These are phyloP conservation scores for Pteria penguin DNA, from an alignment of 2,888 invertebrate species.

Conservation along the genomic window DNA sequence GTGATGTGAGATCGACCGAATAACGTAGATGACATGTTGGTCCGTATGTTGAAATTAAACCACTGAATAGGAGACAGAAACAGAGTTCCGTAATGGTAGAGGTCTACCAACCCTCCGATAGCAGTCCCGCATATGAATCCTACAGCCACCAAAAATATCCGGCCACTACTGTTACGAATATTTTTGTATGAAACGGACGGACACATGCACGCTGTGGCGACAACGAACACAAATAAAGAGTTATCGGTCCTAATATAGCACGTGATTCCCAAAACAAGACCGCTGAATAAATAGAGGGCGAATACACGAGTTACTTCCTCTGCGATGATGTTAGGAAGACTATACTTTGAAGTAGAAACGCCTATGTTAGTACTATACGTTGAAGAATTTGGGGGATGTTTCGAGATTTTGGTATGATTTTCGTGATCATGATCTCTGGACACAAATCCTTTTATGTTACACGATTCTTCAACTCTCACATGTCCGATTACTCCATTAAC, in stretches of 20 bases:
- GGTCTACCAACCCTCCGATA: constrained; percentile 61
- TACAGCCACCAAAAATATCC: background rate
- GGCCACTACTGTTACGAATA: background rate
- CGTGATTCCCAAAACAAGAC: constrained; percentile 43
- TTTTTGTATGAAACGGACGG: background rate
- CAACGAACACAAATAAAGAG: constrained; percentile 27
- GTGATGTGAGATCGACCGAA: constrained; percentile 50
- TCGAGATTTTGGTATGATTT: background rate
- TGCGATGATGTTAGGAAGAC: no score
- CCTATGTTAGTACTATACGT: no score
- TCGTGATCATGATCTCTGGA: background rate
- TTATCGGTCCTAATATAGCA: constrained; percentile 50
- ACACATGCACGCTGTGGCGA: constrained; percentile 21
- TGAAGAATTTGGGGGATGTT: background rate
- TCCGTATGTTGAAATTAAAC: constrained; percentile 66
- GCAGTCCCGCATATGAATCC: constrained; percentile 46
- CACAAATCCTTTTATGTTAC: background rate
- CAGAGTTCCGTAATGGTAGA: constrained; percentile 53
- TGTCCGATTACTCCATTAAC: background rate
- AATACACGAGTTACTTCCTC: no score
- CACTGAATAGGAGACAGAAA: constrained; percentile 68
- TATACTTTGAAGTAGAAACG: no score
- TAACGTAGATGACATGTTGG: constrained; percentile 52
- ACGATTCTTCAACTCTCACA: background rate
- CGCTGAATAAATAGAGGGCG: constrained; percentile 27